Evolutionary conservation across 2,113 vertebrate genomes (phyloP), one percentile per base, ranked within the genome.

Genomic region (Saimiri boliviensis): DNA sequence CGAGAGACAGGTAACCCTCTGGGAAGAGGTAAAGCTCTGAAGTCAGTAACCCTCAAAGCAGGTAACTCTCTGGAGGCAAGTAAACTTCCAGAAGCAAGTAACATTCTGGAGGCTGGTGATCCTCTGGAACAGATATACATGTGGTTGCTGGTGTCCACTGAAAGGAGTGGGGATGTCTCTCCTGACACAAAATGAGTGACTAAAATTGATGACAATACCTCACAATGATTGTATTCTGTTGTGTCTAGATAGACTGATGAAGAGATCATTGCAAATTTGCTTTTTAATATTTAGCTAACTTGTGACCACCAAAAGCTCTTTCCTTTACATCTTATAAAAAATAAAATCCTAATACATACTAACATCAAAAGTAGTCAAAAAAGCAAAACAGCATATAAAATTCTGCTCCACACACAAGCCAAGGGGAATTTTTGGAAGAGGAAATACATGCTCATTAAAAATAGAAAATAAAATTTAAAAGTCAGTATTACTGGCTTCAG

Each of bases 81-180:
- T 45, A 40, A 23, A 21, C 37, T 37, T 40, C 37, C 68, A 71
- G 68, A 37, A 21, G 68, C 68, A 71, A 20, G n/a, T 21, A 71
- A 23, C 8, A 5, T 9, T 71, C 37, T 11, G 11, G 70, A 73
- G n/a, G 70, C n/a, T 12, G 5, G 70, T 20, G 42, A 16, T 13
- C 25, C 40, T 40, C 37, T n/a, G 30, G 37, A 9, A 2, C 5
- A 20, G 23, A 6, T 3, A 7, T 0, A 1, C 1, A 13, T 23
- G 23, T 1, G 14, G 80, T 45, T 9, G 1, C 2, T 3, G 6
- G 54, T 23, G 9, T 16, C 56, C 27, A 6, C 11, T 1, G 35
- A 21, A 2, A 14, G 9, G n/a, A 25, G 56, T 12, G 1, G 0
- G 13, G 19, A 45, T 7, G 20, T 45, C 58, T 32, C 30, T 56